Evolutionary conservation across 23 tunicate species (phyloP), one percentile per base, ranked within the genome.

Genomic region (Halocynthia roretzi): DNA sequence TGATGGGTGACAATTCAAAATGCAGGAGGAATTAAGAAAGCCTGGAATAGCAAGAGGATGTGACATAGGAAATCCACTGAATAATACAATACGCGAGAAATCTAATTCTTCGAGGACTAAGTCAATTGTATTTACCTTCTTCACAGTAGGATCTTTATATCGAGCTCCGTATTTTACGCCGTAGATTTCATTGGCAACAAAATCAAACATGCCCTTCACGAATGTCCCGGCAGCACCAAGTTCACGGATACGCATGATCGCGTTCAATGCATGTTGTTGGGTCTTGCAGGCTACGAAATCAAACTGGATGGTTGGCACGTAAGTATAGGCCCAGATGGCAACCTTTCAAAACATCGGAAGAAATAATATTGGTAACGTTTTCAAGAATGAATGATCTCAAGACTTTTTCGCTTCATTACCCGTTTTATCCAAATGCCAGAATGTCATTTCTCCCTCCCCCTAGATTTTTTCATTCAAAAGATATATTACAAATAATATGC

Each of bases 301-400:
- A 15, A 65, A 65, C 18, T 65, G 70, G 17, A 15, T 65, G 18
- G 9, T 11, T 10, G 70, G 70, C 14, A 8, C 31, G 2, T 0
- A 65, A 11, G 70, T 65, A 48, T 65, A 65, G 17, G 49, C 70
- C 70, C 70, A 65, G 0, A 65, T 48, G 17, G 17, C 70, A 40
- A 65, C 15, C 70, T 65, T 31, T 31, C 44, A 31, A 31, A 31
- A 31, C 44, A 31, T 31, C 44, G 4, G 44, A 31, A 31, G 70
- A 65, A 65, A 65, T n/a, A 58, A 58, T 58, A 58, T 1, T 14
- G 4, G 1, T 58, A n/a, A 58, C 5, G 5, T 58, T 56, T 58
- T 4, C 15, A 58, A 58, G 2, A 31, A 31, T 31, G 44, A 31
- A 31, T 31, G 44, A 0, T 31, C 44, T 31, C 44, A 31, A 31